phyloP scores from a whole-genome alignment of 2,888 invertebrate genomes.

The Apamea monoglypha region DNA sequence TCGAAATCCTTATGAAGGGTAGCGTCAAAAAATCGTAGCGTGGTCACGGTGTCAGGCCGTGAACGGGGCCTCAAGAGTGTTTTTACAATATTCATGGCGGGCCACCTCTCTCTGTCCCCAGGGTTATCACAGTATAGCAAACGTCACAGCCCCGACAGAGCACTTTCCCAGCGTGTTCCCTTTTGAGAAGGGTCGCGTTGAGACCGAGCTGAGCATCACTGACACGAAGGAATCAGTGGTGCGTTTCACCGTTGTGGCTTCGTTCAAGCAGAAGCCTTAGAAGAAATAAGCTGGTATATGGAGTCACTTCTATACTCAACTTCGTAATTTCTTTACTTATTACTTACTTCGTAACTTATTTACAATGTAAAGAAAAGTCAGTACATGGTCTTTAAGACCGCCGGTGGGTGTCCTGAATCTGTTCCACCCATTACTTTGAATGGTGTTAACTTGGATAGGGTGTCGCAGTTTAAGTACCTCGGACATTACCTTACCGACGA shows the following conservation, averaged over 20 bases:
- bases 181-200: slow-evolving; percentile 44
- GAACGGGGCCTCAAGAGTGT: too few relatives aligned
- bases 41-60: not conserved
- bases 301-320: not conserved
- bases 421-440: too few relatives aligned
- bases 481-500: too few relatives aligned
- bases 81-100: not conserved
- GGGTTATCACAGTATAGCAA: slow-evolving; percentile 26
- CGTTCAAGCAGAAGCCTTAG: slow-evolving; percentile 35
- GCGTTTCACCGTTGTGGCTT: slow-evolving; percentile 5
- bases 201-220: not conserved
- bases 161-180: slow-evolving; percentile 47
- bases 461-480: too few relatives aligned
- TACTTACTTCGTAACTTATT: too few relatives aligned
- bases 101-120: not conserved
- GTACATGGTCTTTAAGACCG: too few relatives aligned
- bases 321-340: not conserved
- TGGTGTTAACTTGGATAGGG: too few relatives aligned
- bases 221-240: slow-evolving; percentile 17
- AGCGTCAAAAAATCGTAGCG: not conserved
- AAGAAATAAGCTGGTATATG: not conserved
- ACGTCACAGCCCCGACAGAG: slow-evolving; percentile 46
- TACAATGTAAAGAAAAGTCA: too few relatives aligned
- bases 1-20: not conserved
- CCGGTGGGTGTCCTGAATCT: too few relatives aligned